Evolutionary conservation across 2,113 vertebrate species (phyloP), one percentile per base, ranked within the genome.

Genomic region (Jaculus jaculus): DNA sequence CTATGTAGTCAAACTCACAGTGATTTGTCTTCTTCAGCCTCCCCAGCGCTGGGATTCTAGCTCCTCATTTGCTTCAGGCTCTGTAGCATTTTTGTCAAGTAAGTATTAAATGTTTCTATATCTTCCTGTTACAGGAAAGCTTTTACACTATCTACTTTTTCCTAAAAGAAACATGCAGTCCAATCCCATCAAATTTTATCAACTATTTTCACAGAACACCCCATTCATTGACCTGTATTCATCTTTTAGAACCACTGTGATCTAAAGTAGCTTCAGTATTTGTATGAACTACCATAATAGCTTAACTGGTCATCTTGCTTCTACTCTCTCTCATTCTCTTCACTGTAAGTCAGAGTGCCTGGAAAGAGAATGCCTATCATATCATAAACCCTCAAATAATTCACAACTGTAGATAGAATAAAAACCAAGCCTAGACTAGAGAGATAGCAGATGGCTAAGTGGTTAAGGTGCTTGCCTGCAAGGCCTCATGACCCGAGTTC

Each of bases 61-160:
- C 42, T 47, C 42, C 42, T 47, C 42, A 47, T 90, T 90, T 87
- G 65, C 51, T 69, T 90, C 37, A 72, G 23, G 32, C 18, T 72
- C 39, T 69, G 34, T 61, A 75, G 39, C 15, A 79, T 71, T 78
- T 51, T 75, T 79, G 54, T 8, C 39, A 85, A 88, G 32, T 61
- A 90, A 92, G 92, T 20, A 17, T 66, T 60, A 92, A 90, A 84
- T 58, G 34, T 9, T 17, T 65, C 75, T 71, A 37, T 37, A 23
- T 86, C 26, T 77, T 80, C 68, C 63, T 73, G 10, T 80, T 16
- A 82, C 28, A 83, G 21, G 16, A 86, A 89, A 92, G 58, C 39
- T 81, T 63, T 82, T 47, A 28, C 61, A 79, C 86, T 87, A 87
- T 69, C 42, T 47, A 8, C 42, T 94, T 58, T 95, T 84, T 84